These are phyloP conservation scores for Myotis vivesi DNA, from an alignment of 2,797 vertebrate species.

Conservation along the genomic window DNA sequence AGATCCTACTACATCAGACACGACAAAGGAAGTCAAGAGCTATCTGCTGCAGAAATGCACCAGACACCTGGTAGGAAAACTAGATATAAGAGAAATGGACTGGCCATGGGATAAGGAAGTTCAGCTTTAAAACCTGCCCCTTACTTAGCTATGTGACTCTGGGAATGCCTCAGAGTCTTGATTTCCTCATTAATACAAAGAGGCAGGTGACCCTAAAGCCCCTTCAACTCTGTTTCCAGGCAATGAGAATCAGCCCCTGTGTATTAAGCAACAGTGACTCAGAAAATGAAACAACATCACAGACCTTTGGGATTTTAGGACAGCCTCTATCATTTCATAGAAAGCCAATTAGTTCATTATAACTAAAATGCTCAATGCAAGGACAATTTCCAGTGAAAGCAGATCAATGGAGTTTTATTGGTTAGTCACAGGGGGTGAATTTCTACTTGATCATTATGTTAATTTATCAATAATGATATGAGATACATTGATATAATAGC, in stretches of 20 bases:
- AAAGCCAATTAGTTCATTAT: slow-evolving; percentile 23
- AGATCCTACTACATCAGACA: background rate
- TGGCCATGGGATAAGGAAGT: background rate
- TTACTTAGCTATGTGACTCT: background rate
- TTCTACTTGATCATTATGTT: background rate
- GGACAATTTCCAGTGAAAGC: slow-evolving; percentile 31
- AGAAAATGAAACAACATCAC: slow-evolving; percentile 23
- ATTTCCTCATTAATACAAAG: slow-evolving; percentile 23
- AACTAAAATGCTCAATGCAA: slow-evolving; percentile 14
- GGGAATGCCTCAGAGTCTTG: background rate
- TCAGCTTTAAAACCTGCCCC: background rate
- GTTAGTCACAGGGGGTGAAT: background rate
- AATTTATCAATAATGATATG: slow-evolving; percentile 11
- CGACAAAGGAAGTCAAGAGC: background rate
- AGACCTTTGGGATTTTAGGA: slow-evolving; percentile 26
- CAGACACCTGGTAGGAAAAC: background rate
- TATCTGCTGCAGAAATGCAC: background rate
- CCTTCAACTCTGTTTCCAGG: background rate
- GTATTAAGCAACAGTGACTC: slow-evolving; percentile 17
- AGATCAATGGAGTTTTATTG: background rate
- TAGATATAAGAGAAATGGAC: background rate
- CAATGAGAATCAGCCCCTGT: background rate
- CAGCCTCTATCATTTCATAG: background rate
- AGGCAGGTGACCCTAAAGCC: background rate
- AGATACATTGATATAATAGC: background rate